Conservation (phyloP, 2,888 invertebrate genomes). For the Cosmia trapezina region DNA sequence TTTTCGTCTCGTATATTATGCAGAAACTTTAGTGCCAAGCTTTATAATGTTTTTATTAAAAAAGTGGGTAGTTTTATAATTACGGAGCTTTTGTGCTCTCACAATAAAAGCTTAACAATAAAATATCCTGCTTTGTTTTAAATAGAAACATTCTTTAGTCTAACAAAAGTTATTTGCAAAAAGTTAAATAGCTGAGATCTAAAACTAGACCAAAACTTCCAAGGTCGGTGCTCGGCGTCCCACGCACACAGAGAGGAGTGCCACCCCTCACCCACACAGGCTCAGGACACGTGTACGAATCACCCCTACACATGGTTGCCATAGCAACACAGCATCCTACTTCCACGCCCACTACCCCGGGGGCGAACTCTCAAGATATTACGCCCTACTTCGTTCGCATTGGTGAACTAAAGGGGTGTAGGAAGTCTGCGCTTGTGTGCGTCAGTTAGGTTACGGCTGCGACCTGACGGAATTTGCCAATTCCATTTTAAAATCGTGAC, state of each 20-base stretch:
- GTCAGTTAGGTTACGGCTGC: conserved; percentile 75
- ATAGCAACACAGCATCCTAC: conserved; percentile 91
- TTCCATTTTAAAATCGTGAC: conserved; percentile 71
- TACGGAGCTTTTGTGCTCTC: conserved; percentile 26
- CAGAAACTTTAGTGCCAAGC: not conserved
- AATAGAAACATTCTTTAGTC: conserved; percentile 41
- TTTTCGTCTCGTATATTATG: conserved; percentile 6
- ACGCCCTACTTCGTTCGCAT: conserved; percentile 89
- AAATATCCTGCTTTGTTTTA: conserved; percentile 54
- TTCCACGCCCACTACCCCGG: conserved; percentile 90
- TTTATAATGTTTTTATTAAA: not conserved
- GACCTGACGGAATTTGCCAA: conserved; percentile 79
- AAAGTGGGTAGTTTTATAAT: conserved; percentile 15
- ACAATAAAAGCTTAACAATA: conserved; percentile 47
- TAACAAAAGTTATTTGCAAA: conserved; percentile 49
- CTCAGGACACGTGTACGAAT: conserved; percentile 77
- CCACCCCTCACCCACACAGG: conserved; percentile 80
- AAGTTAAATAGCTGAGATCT: conserved; percentile 55
- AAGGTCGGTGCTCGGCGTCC: conserved; percentile 79
- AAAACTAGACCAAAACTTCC: conserved; percentile 87
- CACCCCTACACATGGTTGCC: conserved; percentile 89
- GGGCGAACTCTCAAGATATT: conserved; percentile 90
- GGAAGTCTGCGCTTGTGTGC: conserved; percentile 80
- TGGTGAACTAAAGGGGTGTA: conserved; percentile 89
- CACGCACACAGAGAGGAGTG: conserved; percentile 71